Evolutionary conservation across 2,888 invertebrate species (phyloP).

Genomic region (Dexiosoma caninum): DNA sequence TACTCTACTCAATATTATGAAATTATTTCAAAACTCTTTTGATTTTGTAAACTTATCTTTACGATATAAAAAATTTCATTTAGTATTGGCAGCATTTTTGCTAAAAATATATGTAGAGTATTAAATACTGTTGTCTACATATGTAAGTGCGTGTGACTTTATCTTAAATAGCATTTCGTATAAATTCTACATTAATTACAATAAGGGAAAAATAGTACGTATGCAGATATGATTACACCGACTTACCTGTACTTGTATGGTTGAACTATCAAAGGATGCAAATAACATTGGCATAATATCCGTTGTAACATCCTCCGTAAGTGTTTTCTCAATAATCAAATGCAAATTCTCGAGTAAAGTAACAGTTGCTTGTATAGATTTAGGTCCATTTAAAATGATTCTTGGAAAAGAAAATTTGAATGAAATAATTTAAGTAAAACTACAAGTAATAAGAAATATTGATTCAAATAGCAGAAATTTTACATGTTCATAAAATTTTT

Average conservation of each 20-base stretch:
- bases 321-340: constrained; percentile 91
- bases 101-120: no score
- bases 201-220: no score
- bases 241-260: constrained; percentile 91
- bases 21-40: no score
- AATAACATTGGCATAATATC: constrained; percentile 93
- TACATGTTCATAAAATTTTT: background rate
- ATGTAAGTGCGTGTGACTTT: no score
- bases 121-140: no score
- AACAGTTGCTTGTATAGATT: constrained; percentile 90
- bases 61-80: no score
- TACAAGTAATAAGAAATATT: background rate
- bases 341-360: constrained; percentile 93
- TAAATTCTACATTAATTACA: background rate
- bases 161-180: background rate
- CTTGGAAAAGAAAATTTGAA: constrained; percentile 75
- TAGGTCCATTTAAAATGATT: constrained; percentile 86
- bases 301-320: constrained; percentile 85
- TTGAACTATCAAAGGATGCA: constrained; percentile 91
- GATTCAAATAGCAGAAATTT: background rate
- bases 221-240: background rate
- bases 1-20: no score
- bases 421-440: background rate
- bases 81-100: background rate
- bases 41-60: no score